A percentile compares a stretch with the other conserved stretches of the same genome.
Evolutionary conservation across 2,888 invertebrate species (phyloP).

Genomic region (Scaptomyza reducta): DNA sequence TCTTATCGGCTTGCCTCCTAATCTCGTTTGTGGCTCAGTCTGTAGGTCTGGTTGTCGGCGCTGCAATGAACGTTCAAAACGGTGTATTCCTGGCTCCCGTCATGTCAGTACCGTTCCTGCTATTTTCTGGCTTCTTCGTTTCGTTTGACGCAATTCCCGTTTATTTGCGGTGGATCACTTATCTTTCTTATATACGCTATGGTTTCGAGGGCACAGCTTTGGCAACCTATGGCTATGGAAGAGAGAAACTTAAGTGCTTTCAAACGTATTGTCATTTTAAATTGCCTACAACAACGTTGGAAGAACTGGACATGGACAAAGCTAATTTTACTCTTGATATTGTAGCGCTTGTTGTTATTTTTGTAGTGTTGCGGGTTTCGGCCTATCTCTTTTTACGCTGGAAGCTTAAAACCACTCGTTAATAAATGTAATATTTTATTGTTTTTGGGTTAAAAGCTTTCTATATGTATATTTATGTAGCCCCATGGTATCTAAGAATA

Average conservation of each 20-base stretch:
- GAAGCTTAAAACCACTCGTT: slow-evolving; percentile 93
- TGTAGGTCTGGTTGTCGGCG: slow-evolving; percentile 96
- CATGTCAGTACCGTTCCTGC: slow-evolving; percentile 97
- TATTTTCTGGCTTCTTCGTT: slow-evolving; percentile 98
- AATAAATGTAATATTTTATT: slow-evolving; percentile 78
- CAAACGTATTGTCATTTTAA: slow-evolving; percentile 95
- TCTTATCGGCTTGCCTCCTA: slow-evolving; percentile 93
- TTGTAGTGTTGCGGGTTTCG: slow-evolving; percentile 90
- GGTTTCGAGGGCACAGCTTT: slow-evolving; percentile 97
- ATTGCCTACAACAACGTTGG: slow-evolving; percentile 91
- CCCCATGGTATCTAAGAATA: slow-evolving; percentile 44
- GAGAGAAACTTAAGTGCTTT: slow-evolving; percentile 92
- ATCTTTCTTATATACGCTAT: slow-evolving; percentile 96
- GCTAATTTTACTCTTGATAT: slow-evolving; percentile 92
- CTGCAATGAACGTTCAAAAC: slow-evolving; percentile 97
- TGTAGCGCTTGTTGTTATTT: slow-evolving; percentile 91
- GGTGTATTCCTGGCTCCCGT: slow-evolving; percentile 98
- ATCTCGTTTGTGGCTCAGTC: slow-evolving; percentile 98
- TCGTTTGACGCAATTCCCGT: slow-evolving; percentile 98
- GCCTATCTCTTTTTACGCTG: slow-evolving; percentile 94
- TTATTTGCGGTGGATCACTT: slow-evolving; percentile 97
- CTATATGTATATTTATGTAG: slow-evolving; percentile 38
- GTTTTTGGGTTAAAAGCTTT: slow-evolving; percentile 68
- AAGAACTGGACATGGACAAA: slow-evolving; percentile 93
- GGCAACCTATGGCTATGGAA: slow-evolving; percentile 94